Evolutionary conservation across 2,888 invertebrate genomes (phyloP).

Genomic region (Lasioglossum malachurum): DNA sequence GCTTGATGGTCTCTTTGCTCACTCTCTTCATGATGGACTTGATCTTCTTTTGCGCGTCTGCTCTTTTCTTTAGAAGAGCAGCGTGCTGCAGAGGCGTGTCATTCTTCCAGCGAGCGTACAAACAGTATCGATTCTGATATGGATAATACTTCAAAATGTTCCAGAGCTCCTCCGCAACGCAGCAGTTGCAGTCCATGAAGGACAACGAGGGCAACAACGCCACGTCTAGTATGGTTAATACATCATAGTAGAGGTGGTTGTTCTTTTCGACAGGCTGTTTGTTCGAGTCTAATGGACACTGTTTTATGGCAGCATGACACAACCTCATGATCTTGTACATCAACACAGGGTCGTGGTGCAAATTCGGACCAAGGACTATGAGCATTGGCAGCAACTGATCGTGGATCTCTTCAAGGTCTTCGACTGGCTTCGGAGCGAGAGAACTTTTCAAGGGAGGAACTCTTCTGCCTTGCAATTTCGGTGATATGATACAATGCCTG

Average conservation of each 20-base stretch:
- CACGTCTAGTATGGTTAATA: conserved; percentile 94
- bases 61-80: conserved; percentile 92
- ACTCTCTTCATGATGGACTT: conserved; percentile 99
- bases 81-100: conserved; percentile 94
- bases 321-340: conserved; percentile 93
- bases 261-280: conserved; percentile 79
- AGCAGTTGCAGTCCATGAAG: conserved; percentile 97
- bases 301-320: conserved; percentile 80
- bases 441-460: conserved; percentile 86
- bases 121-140: conserved; percentile 92
- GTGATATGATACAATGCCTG: conserved; percentile 91
- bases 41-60: conserved; percentile 95
- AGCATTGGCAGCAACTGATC: conserved; percentile 94
- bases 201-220: conserved; percentile 96
- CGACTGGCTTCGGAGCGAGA: conserved; percentile 89
- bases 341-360: conserved; percentile 94
- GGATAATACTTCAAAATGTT: conserved; percentile 94
- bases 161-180: conserved; percentile 99
- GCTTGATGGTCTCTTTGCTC: conserved; percentile 99
- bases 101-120: conserved; percentile 99
- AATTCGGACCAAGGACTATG: conserved; percentile 93
- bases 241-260: conserved; percentile 90
- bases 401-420: conserved; percentile 90
- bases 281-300: conserved; percentile 79
- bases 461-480: conserved; percentile 88